Evolutionary conservation across 2,888 invertebrate species (phyloP), one percentile per base, ranked within the genome.

Genomic region (Neuroscelio doddi): DNA sequence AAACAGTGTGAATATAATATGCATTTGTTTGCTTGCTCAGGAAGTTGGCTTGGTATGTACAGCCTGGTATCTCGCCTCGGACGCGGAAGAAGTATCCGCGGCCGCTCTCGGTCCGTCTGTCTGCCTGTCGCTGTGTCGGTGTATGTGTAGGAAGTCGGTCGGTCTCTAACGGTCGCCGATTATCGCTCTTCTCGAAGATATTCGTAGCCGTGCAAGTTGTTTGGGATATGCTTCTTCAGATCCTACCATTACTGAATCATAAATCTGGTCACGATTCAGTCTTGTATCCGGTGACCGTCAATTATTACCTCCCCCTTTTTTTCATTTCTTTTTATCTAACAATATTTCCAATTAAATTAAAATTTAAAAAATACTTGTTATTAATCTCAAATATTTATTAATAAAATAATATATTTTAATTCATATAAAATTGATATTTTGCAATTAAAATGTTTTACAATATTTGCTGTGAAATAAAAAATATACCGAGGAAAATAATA

Each of bases 141-240:
- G 45, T 58, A 26, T 41, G 39, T 42, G 57, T 57, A 64, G 62
- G 62, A 64, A 64, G 51, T 64, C 62, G 62, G 62, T 57, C 64
- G 47, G 58, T 62, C 66, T 49, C 56, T 68, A 68, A 68, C 68
- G 68, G 68, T 68, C 57, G 50, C 46, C 59, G 59, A 59, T 67
- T 67, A 59, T 64, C 61, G 59, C 50, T 61, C 52, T 46, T 52
- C 46, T 53, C 26, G 16, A 29, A 68, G 52, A 57, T 50, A 46
- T 50, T 56, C 52, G 56, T 41, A 30, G 50, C 12, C 57, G 41
- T 7, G 16, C 45, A 24, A 29, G 49, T 36, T 45, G 52, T 38
- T 46, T 12, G 41, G 59, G 55, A 55, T 61, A 30, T 9, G 30
- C 30, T 30, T 44, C 64, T 42, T 44, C 55, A 42, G 32, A 51